phyloP scores from a whole-genome alignment of 2,888 invertebrate species.

The Cabera pusaria region DNA sequence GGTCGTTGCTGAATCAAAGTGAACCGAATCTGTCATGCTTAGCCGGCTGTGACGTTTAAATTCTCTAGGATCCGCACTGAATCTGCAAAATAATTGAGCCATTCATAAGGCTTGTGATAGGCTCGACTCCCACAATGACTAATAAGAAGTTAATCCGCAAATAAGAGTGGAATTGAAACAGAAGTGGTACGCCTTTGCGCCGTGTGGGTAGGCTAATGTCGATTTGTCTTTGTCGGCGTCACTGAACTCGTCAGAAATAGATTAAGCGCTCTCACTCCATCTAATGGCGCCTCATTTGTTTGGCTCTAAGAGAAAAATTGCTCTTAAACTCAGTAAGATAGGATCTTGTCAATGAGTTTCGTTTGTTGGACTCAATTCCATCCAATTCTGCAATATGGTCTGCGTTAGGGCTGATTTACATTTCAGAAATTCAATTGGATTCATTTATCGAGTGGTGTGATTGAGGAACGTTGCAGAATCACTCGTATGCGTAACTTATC shows the following conservation, averaged over 20 bases:
- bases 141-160: conserved; percentile 84
- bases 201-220: conserved; percentile 83
- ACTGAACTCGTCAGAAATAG: conserved; percentile 84
- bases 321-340: conserved; percentile 76
- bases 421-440: conserved; percentile 36
- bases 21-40: conserved; percentile 47
- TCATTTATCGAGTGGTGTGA: conserved; percentile 65
- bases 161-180: conserved; percentile 84
- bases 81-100: conserved; percentile 77
- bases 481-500: too few relatives aligned
- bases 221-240: conserved; percentile 84
- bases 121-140: conserved; percentile 73
- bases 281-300: conserved; percentile 83
- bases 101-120: conserved; percentile 81
- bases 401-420: conserved; percentile 5
- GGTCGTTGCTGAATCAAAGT: conserved; percentile 29
- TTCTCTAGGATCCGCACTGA: conserved; percentile 50
- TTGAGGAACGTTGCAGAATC: too few relatives aligned
- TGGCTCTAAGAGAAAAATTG: conserved; percentile 82
- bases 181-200: conserved; percentile 78
- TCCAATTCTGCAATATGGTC: conserved; percentile 31
- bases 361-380: conserved; percentile 72
- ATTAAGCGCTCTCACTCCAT: conserved; percentile 83
- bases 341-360: conserved; percentile 76
- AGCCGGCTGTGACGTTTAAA: conserved; percentile 32